Evolutionary conservation across 2,888 invertebrate species (phyloP).

Genomic region (Cheilosia urbana): DNA sequence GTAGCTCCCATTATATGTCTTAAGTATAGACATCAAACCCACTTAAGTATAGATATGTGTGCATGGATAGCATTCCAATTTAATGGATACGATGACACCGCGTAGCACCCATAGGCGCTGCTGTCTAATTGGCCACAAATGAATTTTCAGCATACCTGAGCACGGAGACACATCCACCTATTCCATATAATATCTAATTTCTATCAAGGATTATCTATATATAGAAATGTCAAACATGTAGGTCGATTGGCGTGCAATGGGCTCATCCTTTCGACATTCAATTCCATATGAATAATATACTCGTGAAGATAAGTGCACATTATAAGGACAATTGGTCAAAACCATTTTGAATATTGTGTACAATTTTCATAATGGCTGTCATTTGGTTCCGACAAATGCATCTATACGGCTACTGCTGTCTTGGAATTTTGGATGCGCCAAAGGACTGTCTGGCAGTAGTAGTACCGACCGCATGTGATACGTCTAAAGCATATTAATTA

Average conservation of each 20-base stretch:
- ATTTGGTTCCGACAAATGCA: constrained; percentile 26
- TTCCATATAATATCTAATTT: neutral
- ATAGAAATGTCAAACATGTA: constrained; percentile 10
- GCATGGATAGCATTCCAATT: neutral
- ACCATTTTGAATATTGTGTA: constrained; percentile 62
- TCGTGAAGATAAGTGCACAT: constrained; percentile 66
- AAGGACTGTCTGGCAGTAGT: constrained; percentile 18
- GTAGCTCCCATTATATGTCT: constrained; percentile 1
- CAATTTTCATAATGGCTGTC: constrained; percentile 62
- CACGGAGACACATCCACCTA: neutral
- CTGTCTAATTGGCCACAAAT: constrained; percentile 63
- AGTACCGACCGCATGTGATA: constrained; percentile 10
- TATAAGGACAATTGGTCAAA: constrained; percentile 67
- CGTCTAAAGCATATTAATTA: constrained; percentile 64
- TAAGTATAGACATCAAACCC: constrained; percentile 20
- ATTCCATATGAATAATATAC: constrained; percentile 57
- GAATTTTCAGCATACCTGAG: constrained; percentile 48
- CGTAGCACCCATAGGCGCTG: constrained; percentile 41
- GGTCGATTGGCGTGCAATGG: neutral
- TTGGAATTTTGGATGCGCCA: neutral
- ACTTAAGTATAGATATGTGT: neutral
- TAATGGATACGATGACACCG: constrained; percentile 51
- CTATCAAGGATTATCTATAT: constrained; percentile 30
- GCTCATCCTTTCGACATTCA: constrained; percentile 47
- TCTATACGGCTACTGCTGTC: constrained; percentile 15